Evolutionary conservation across 1,140 invertebrate species (phyloP), one percentile per base, ranked within the genome.

Genomic region (Scaptomyza graminum): DNA sequence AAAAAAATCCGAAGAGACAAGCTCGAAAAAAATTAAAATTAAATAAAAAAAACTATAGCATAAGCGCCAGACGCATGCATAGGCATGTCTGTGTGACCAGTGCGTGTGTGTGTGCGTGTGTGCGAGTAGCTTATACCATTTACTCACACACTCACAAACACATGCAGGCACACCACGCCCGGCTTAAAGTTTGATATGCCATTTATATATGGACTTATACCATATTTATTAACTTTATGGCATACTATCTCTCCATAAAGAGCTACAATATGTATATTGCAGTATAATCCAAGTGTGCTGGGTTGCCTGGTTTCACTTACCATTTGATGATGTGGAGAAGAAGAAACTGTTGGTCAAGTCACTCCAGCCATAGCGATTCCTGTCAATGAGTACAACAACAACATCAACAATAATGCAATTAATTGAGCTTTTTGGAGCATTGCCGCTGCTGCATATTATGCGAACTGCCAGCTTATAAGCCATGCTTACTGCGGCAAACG

Each of bases 301-400:
- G 15, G 4, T 3, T 28, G 12, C 11, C 11, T 50, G 12, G 25
- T 22, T 12, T 28, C n/a, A 90, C 92, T 92, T 76, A 93, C 93
- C 93, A 82, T 91, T 88, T 34, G 92, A 92, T 79, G 92, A 92
- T 64, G 92, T 93, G 43, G 91, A 91, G 80, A 94, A 94, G 49
- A 92, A 91, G 77, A 94, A 94, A 34, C 93, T 92, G 41, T 94
- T 93, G 51, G 93, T 94, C 65, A 93, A 87, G 41, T 93, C 92
- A 75, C 94, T 94, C 94, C 94, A 94, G 56, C 94, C 94, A 79
- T 93, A 95, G 70, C 93, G 93, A 91, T 95, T 95, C 78, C 91
- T 92, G 71, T 22, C 51, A 88, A 75, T 39, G 64, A 60, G 18
- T 44, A 15, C 9, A 43, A 68, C 51, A 18, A 64, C 37, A 41